Conservation (phyloP, 2,888 invertebrate species). For the Micoletzkya japonica region DNA sequence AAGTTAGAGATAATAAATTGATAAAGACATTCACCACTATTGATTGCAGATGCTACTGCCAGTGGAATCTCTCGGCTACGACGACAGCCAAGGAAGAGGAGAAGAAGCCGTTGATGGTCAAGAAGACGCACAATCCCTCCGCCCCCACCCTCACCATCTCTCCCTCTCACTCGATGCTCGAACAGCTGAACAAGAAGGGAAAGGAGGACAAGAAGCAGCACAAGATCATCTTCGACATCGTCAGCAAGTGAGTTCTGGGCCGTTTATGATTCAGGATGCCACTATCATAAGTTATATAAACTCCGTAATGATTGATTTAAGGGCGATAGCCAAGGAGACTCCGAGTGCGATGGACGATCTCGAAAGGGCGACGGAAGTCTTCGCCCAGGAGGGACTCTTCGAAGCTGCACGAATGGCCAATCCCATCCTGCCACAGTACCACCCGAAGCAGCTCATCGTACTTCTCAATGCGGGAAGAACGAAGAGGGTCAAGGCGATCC, state of each 20-base stretch:
- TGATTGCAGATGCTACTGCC: slow-evolving; percentile 18
- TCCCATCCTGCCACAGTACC: slow-evolving; percentile 96
- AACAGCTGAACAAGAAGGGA: slow-evolving; percentile 48
- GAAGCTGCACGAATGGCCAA: slow-evolving; percentile 90
- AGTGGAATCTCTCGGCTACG: slow-evolving; percentile 51
- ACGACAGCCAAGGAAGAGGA: slow-evolving; percentile 34
- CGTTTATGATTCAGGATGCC: background rate
- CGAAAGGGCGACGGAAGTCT: slow-evolving; percentile 36
- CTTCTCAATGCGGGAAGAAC: slow-evolving; percentile 95
- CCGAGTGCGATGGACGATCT: slow-evolving; percentile 10
- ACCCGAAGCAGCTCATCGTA: slow-evolving; percentile 98
- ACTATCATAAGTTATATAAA: no score
- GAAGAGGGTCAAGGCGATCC: slow-evolving; percentile 94
- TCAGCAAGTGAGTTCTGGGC: slow-evolving; percentile 9
- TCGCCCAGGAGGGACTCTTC: slow-evolving; percentile 73
- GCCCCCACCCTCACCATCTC: slow-evolving; percentile 35
- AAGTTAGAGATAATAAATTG: background rate
- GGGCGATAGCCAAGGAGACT: slow-evolving; percentile 19
- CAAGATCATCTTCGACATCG: slow-evolving; percentile 27
- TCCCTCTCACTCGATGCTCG: slow-evolving; percentile 60
- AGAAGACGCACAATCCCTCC: slow-evolving; percentile 17
- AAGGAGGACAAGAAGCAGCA: slow-evolving; percentile 27
- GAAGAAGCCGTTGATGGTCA: slow-evolving; percentile 41
- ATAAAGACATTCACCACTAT: background rate
- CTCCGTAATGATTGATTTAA: no score